phyloP scores from a whole-genome alignment of 2,113 vertebrate genomes.

The Lontra canadensis region DNA sequence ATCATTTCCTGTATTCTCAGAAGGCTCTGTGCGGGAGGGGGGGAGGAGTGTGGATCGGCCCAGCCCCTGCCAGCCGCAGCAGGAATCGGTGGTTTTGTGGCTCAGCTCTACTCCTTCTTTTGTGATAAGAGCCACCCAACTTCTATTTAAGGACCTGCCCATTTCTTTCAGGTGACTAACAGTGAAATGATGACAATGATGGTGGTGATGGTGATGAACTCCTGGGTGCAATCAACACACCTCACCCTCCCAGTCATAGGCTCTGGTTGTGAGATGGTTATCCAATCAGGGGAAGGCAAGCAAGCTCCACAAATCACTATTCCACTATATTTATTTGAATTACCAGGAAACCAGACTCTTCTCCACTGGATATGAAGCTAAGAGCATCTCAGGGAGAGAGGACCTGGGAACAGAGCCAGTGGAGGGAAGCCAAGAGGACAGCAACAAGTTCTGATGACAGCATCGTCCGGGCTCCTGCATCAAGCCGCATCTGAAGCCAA shows the following conservation, averaged over 20 bases:
- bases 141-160: not conserved
- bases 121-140: not conserved
- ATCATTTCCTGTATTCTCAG: not conserved
- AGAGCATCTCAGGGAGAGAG: not conserved
- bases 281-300: not conserved
- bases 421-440: not conserved
- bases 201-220: not conserved
- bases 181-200: not conserved
- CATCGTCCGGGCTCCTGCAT: not conserved
- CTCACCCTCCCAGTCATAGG: not conserved
- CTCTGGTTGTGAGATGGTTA: fast-evolving
- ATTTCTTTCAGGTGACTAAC: not conserved
- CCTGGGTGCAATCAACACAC: no score
- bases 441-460: not conserved
- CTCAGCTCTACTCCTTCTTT: not conserved
- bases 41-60: fast-evolving
- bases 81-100: not conserved
- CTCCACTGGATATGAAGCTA: not conserved
- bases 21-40: not conserved
- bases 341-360: not conserved
- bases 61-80: not conserved
- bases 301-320: not conserved
- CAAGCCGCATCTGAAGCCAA: not conserved
- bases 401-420: not conserved
- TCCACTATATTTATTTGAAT: not conserved